Base-by-base conservation (phyloP, 2,113 vertebrate species). In the Pogonocichla stellata region DNA sequence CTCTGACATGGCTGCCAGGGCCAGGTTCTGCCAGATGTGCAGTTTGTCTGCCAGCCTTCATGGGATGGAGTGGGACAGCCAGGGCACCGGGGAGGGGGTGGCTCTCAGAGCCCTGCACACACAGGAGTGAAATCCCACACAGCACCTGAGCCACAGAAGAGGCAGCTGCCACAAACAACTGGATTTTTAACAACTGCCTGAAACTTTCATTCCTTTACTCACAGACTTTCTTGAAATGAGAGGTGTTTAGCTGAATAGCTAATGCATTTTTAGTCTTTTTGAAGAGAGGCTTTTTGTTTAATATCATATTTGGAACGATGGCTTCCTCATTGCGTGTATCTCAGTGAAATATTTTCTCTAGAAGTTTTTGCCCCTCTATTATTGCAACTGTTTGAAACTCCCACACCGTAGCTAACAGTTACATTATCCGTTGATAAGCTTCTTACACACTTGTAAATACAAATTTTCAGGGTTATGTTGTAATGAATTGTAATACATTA, bases 1-100 rank as follows among this genome's bases (percentile, higher is more conserved):
- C 54, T 43, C 28, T 28, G 43, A 13, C 17, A 2, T 3, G 16
- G 6, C 8, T 5, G 65, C 12, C 38, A 28, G 69, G 64, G 22
- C 31, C 18, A 10, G 20, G 13, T 53, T 93, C 8, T 25, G n/a
- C 38, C n/a, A 1, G 7, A 4, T 45, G 3, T 3, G 2, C 26
- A 38, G 19, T 8, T 64, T 34, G 4, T 20, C 60, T 53, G 33
- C 43, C 0, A 2, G 31, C 7, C 19, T 22, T 18, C 2, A 0
- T 20, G 53, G 62, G 8, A 7, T 45, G 72, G 28, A 45, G 12
- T 1, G 31, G 40, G 26, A 15, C 31, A 66, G 22, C 19, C 3
- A 8, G 43, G 42, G 13, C 58, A 10, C 47, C 0, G 0, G 10
- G 29, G 31, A 53, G 31, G 0, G 0, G 36, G 54, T 4, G 15